Evolutionary conservation across 2,113 vertebrate genomes (phyloP), one percentile per base, ranked within the genome.

Genomic region (Rhipidura dahli): DNA sequence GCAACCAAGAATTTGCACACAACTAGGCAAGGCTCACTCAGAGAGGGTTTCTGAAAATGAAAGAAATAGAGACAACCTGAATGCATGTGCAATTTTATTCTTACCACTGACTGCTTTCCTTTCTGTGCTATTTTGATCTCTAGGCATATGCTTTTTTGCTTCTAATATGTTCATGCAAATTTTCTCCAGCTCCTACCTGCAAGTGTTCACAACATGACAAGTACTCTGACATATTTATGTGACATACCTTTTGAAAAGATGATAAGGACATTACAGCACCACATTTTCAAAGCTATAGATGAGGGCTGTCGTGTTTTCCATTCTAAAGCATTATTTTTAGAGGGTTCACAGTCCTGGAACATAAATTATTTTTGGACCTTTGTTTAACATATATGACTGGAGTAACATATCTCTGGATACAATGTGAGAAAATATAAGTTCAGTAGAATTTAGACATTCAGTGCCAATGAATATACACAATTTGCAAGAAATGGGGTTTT

Each of bases 201-300:
- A 89, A 95, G 68, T 85, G 77, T 96, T 97, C 94, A 90, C 81
- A 97, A 92, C n/a, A 84, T 91, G 90, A 89, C 93, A 96, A 92
- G 42, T 65, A 45, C 82, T 90, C 70, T 94, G 95, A 82, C 91
- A 95, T 93, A 94, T 94, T 97, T 97, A 80, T 70, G 61, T 80
- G 94, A 95, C 86, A 82, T 84, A 95, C 84, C 61, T 96, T 95
- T 93, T 68, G 83, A 95, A 71, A 42, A 92, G 39, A 93, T 83
- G 83, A 87, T 90, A 89, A 54, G 86, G 73, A 89, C 77, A 79
- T 83, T 92, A 85, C 47, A 89, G 60, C 56, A 81, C 40, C 70
- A 63, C 37, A 37, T 83, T 89, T 91, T 26, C 4, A 11, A 40
- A 61, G 51, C 50, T 84, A 59, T 64, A 80, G 88, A 87, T 79